Evolutionary conservation across 2,888 invertebrate genomes (phyloP).

Genomic region (Aspidiotus destructor): DNA sequence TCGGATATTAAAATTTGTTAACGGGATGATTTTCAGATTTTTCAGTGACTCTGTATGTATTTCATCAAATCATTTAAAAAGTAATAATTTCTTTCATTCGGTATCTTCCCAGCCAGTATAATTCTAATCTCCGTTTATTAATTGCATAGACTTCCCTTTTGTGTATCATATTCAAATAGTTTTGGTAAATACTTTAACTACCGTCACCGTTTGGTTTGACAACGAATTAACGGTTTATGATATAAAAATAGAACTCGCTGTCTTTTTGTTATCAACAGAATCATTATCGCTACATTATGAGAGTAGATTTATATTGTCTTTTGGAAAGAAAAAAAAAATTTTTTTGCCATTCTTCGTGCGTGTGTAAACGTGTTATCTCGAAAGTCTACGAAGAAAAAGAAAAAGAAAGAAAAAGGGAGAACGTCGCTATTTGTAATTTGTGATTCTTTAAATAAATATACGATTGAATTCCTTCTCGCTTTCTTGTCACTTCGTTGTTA

Average conservation of each 20-base stretch:
- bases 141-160: slow-evolving; percentile 17
- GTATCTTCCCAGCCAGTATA: slow-evolving; percentile 5
- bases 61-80: slow-evolving; percentile 32
- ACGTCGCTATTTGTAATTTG: slow-evolving; percentile 23
- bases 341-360: background rate
- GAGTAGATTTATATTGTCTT: slow-evolving; percentile 29
- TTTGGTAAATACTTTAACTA: slow-evolving; percentile 30
- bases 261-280: slow-evolving; percentile 28
- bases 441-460: slow-evolving; percentile 26
- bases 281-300: slow-evolving; percentile 32
- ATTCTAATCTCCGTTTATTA: slow-evolving; percentile 32
- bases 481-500: slow-evolving; percentile 14
- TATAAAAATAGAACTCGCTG: slow-evolving; percentile 27
- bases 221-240: slow-evolving; percentile 23
- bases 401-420: background rate
- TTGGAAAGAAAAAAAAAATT: background rate
- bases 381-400: slow-evolving; percentile 5
- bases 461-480: slow-evolving; percentile 18
- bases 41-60: slow-evolving; percentile 11
- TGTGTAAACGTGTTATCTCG: background rate
- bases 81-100: slow-evolving; percentile 27
- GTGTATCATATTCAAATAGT: slow-evolving; percentile 13
- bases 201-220: slow-evolving; percentile 25
- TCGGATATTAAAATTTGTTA: slow-evolving; percentile 12
- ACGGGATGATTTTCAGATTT: background rate